phyloP scores from a whole-genome alignment of 2,797 vertebrate species.

The Mormyrops attenuatus region DNA sequence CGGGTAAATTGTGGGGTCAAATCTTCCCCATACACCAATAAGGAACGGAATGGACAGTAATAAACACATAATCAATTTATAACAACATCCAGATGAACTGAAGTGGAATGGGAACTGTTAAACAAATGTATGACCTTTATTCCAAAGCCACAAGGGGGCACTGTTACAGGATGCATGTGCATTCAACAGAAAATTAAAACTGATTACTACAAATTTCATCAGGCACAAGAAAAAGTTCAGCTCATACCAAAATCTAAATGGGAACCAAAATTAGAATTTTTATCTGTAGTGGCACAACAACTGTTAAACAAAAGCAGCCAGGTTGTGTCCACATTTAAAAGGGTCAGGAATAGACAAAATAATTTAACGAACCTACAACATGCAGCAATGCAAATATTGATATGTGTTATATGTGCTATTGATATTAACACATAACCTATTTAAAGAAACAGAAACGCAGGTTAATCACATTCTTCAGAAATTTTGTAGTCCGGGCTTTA shows the following conservation, averaged over 20 bases:
- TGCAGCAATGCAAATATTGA: background rate
- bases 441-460: background rate
- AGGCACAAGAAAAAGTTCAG: background rate
- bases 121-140: background rate
- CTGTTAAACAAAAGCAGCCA: background rate
- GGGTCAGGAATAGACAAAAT: background rate
- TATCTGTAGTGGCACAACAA: background rate
- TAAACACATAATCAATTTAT: background rate
- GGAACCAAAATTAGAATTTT: background rate
- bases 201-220: background rate
- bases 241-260: background rate
- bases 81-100: background rate
- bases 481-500: background rate
- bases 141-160: background rate
- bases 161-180: background rate
- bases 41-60: background rate
- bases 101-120: background rate
- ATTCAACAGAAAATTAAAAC: background rate
- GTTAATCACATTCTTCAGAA: background rate
- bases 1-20: too few species aligned
- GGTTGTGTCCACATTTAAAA: background rate
- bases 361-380: background rate
- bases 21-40: background rate
- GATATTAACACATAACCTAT: too few species aligned
- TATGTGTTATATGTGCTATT: too few species aligned